Evolutionary conservation across 1,140 invertebrate species (phyloP), one percentile per base, ranked within the genome.

Genomic region (Lordiphosa mommai): DNA sequence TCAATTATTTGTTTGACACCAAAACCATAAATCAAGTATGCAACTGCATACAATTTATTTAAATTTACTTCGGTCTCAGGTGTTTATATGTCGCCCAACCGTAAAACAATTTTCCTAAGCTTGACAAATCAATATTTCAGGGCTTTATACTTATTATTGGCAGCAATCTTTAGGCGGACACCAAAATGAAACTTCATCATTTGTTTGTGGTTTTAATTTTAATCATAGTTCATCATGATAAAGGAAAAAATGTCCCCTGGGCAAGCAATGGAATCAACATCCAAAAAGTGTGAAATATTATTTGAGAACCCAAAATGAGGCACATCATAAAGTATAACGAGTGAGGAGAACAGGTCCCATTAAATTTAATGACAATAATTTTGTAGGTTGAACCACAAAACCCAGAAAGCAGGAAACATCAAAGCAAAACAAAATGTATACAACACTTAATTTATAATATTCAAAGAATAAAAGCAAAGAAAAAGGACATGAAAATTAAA

Each of bases 401-500:
- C n/a, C n/a, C n/a, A 27, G 23, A 6, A 27, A 27, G 7, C 23
- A 27, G 23, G 23, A 37, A 61, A 4, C 38, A 20, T n/a, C n/a
- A n/a, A n/a, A n/a, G n/a, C n/a, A n/a, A n/a, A 60, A 10, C 58
- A 17, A n/a, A 58, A 14, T 16, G 40, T 33, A 51, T 59, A 59
- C 58, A 51, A 27, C 23, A 27, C 23, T 27, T 60, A 71, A 79
- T 79, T 69, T 72, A 77, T 77, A 61, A 63, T 46, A 41, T 55
- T 72, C 52, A 48, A 51, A 51, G 34, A 12, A 41, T 33, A 1
- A 17, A 17, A 27, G 17, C 13, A 63, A 38, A 53, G 49, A 30
- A 38, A 16, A 49, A 52, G 12, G 34, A 47, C 44, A 66, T 80
- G 76, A 82, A 72, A 84, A 82, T 84, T 68, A 76, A 76, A 68